A percentile compares a stretch with the other conserved stretches of the same genome.
Evolutionary conservation across 2,113 vertebrate species (phyloP).

Genomic region (Sarotherodon lohbergeri): DNA sequence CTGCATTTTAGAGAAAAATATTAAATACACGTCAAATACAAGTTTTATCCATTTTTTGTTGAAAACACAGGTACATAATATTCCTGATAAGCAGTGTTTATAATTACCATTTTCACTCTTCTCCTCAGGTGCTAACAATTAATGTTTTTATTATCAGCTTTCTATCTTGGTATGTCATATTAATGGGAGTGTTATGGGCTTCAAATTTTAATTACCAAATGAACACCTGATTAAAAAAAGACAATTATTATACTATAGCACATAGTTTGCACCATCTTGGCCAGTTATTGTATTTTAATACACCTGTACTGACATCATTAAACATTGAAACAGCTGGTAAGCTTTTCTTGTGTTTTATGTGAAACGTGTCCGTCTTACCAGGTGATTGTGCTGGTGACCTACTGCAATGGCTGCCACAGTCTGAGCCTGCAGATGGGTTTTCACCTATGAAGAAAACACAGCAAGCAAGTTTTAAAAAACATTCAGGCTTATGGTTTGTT

Average conservation of each 20-base stretch:
- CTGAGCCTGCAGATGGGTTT: slow-evolving; percentile 92
- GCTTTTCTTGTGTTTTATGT: neutral
- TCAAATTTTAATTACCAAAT: neutral
- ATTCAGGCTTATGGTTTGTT: neutral
- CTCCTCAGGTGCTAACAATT: neutral
- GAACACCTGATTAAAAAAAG: neutral
- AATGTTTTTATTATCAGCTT: neutral
- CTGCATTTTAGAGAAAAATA: neutral
- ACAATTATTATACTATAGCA: neutral
- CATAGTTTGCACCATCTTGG: neutral
- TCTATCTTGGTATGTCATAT: neutral
- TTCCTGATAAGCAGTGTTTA: neutral
- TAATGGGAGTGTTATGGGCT: neutral
- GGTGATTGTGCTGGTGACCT: slow-evolving; percentile 91
- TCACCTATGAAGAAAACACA: slow-evolving; percentile 73
- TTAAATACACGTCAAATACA: neutral
- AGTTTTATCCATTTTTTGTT: neutral
- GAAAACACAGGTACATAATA: neutral
- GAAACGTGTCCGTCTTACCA: slow-evolving; percentile 69
- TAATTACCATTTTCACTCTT: neutral
- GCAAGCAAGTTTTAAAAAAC: neutral
- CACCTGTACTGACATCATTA: neutral
- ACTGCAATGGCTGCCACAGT: slow-evolving; percentile 76
- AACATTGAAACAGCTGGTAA: neutral
- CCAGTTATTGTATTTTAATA: neutral